phyloP scores from a whole-genome alignment of 2,888 invertebrate genomes.

The Ecliptopera silaceata region DNA sequence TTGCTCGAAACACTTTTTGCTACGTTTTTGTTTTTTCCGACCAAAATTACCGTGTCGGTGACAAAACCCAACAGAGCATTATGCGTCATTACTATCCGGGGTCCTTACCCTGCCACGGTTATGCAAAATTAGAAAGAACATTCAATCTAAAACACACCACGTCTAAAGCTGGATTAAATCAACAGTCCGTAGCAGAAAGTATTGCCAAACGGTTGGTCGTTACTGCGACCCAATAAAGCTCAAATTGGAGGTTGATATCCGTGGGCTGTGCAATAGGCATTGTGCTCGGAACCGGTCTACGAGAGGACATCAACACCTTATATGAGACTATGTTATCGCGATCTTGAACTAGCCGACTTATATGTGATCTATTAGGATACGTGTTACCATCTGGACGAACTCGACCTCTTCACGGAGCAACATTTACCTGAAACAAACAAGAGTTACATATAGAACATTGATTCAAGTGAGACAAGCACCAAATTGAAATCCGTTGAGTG shows the following conservation, averaged over 20 bases:
- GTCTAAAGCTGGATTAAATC: slow-evolving; percentile 25
- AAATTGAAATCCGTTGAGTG: slow-evolving; percentile 21
- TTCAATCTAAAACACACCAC: slow-evolving; percentile 24
- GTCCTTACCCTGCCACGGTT: slow-evolving; percentile 33
- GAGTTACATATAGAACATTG: slow-evolving; percentile 22
- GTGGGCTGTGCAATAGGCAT: slow-evolving; percentile 24
- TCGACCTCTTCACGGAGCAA: not conserved
- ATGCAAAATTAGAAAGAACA: slow-evolving; percentile 33
- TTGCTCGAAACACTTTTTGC: slow-evolving; percentile 4
- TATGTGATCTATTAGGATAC: slow-evolving; percentile 15
- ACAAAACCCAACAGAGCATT: slow-evolving; percentile 12
- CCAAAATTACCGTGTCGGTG: slow-evolving; percentile 15
- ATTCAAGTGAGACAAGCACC: slow-evolving; percentile 19
- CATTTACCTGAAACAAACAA: slow-evolving; percentile 37
- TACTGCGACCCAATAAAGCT: slow-evolving; percentile 23
- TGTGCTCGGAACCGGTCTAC: slow-evolving; percentile 33
- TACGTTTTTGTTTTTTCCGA: slow-evolving; percentile 3
- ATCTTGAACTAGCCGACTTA: slow-evolving; percentile 17
- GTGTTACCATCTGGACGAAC: slow-evolving; percentile 13
- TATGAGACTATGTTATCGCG: slow-evolving; percentile 25
- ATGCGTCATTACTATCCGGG: slow-evolving; percentile 33
- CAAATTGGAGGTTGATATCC: slow-evolving; percentile 7
- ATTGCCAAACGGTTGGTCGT: slow-evolving; percentile 11
- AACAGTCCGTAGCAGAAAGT: slow-evolving; percentile 14
- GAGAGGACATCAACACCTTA: slow-evolving; percentile 32